Evolutionary conservation across 2,113 vertebrate species (phyloP).

Genomic region (Corydoras sp.): DNA sequence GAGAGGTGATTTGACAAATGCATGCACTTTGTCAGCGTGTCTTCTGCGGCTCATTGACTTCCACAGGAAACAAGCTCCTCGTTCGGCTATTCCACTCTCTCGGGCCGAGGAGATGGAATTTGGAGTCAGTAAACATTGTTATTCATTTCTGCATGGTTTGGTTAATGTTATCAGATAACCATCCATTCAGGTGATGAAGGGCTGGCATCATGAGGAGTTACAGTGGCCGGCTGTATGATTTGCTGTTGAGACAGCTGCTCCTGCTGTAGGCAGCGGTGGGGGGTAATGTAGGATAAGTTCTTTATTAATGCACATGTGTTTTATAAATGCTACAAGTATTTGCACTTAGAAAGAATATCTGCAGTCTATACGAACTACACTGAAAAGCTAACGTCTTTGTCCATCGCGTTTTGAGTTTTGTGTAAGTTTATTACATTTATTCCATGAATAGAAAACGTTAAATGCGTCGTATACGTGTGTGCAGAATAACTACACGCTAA

Average conservation of each 20-base stretch:
- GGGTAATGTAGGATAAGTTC: neutral
- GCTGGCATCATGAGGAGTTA: neutral
- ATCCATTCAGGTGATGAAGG: neutral
- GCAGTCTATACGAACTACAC: no score
- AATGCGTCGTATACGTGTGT: no score
- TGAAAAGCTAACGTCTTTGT: no score
- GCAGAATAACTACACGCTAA: no score
- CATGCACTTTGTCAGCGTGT: slow-evolving; percentile 16
- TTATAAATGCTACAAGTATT: no score
- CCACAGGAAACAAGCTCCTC: slow-evolving; percentile 28
- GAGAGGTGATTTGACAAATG: slow-evolving; percentile 35
- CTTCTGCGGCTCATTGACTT: slow-evolving; percentile 21
- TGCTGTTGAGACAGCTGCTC: slow-evolving; percentile 4
- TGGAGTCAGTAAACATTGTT: neutral
- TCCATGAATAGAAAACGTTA: no score
- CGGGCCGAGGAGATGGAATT: neutral
- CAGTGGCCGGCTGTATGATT: neutral
- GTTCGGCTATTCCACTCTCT: slow-evolving; percentile 3
- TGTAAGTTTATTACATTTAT: no score
- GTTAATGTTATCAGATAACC: neutral
- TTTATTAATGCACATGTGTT: no score
- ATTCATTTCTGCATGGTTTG: neutral
- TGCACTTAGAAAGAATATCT: no score
- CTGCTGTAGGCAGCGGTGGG: neutral
- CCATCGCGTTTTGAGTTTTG: no score